These are phyloP conservation scores for Hydrolagus affinis DNA, from an alignment of 2,113 vertebrate species.

Conservation along the genomic window DNA sequence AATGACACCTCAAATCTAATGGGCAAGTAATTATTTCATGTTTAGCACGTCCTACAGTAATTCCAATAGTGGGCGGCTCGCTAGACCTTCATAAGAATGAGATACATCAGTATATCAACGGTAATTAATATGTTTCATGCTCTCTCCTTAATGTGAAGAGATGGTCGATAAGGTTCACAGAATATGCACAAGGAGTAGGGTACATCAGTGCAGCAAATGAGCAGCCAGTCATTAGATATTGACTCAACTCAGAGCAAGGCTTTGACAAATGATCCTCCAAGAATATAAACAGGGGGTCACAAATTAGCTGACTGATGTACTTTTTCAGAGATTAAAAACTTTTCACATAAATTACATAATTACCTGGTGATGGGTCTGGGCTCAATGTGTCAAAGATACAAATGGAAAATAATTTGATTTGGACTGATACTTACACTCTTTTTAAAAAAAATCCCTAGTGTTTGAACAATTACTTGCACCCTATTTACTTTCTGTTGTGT, in stretches of 20 bases:
- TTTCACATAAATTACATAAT: not conserved
- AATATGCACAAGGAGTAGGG: not conserved
- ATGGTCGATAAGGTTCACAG: not conserved
- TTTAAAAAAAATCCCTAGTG: not conserved
- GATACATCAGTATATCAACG: not conserved
- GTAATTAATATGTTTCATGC: constrained; percentile 11
- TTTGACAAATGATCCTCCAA: not conserved
- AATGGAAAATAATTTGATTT: not conserved
- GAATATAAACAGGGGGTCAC: not conserved
- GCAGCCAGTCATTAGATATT: not conserved
- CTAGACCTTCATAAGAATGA: not conserved
- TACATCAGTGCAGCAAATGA: not conserved
- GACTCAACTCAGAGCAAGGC: not conserved
- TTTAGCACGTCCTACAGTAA: not conserved
- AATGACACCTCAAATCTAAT: constrained; percentile 14
- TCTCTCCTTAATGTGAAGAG: not conserved
- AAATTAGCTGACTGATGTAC: not conserved
- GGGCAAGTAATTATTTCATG: constrained; percentile 1
- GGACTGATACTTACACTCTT: not conserved
- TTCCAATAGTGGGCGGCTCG: not conserved
- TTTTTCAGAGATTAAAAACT: not conserved
- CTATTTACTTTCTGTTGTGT: not conserved
- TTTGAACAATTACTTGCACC: not conserved
- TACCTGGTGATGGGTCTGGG: not conserved
- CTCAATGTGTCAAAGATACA: not conserved